Evolutionary conservation across 2,113 vertebrate genomes (phyloP).

Genomic region (Sorex fumeus): DNA sequence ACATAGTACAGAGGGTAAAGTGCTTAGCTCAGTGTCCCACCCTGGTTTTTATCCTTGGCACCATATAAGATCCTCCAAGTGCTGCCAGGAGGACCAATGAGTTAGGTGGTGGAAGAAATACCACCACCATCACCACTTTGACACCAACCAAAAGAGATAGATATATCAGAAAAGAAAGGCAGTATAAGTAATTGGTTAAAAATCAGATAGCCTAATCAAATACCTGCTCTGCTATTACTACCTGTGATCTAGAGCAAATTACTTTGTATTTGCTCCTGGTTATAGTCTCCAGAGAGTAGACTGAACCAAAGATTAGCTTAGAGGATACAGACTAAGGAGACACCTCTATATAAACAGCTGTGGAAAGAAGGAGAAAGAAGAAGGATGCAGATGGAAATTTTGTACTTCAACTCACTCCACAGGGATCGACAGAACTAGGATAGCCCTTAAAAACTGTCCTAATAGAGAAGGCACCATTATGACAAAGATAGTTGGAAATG

Average conservation of each 20-base stretch:
- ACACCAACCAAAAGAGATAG: too few species aligned
- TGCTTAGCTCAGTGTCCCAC: too few species aligned
- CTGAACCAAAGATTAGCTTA: background rate
- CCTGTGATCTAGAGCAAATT: background rate
- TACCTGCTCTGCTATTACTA: background rate
- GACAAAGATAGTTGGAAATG: too few species aligned
- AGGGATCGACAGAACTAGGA: background rate
- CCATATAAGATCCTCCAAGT: too few species aligned
- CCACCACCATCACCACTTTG: too few species aligned
- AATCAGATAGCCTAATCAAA: background rate
- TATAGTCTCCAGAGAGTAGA: constrained; percentile 13
- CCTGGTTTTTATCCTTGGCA: too few species aligned
- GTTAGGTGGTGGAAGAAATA: too few species aligned
- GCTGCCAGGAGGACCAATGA: too few species aligned
- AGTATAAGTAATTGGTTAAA: background rate
- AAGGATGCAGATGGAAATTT: background rate
- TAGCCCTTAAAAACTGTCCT: background rate
- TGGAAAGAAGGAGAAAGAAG: background rate
- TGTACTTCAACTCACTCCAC: background rate
- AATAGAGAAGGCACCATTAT: too few species aligned
- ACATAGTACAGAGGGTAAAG: too few species aligned
- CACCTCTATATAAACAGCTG: background rate
- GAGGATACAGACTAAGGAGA: background rate
- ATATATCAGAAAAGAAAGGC: background rate
- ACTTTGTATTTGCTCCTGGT: background rate